These are phyloP conservation scores for Pyrocoelia pectoralis DNA, from an alignment of 2,888 invertebrate genomes.

Conservation along the genomic window DNA sequence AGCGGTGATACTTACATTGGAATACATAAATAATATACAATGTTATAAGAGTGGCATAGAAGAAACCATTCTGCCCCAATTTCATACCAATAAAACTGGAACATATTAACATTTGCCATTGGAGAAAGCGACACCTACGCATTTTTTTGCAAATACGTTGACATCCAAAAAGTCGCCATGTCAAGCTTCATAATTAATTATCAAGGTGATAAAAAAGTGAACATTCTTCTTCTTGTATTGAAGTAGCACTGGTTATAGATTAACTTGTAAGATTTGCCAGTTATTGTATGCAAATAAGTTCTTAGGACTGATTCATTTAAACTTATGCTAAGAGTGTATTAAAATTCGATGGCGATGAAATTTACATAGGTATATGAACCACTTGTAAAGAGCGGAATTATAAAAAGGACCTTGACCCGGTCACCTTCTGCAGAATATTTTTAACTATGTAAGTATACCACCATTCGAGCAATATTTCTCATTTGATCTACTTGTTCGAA, in stretches of 20 bases:
- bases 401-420: constrained; percentile 34
- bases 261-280: neutral
- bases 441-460: neutral
- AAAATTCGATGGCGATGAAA: constrained; percentile 23
- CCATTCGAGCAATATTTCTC: neutral
- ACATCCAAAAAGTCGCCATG: too few relatives aligned
- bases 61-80: too few relatives aligned
- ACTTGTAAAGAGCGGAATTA: constrained; percentile 16
- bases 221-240: too few relatives aligned
- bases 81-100: too few relatives aligned
- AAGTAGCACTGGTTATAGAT: neutral
- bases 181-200: too few relatives aligned
- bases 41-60: too few relatives aligned
- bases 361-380: constrained; percentile 20
- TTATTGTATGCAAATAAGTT: neutral
- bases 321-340: neutral
- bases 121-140: too few relatives aligned
- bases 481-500: neutral
- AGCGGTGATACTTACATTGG: too few relatives aligned
- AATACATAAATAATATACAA: too few relatives aligned
- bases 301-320: neutral
- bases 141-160: too few relatives aligned
- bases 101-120: too few relatives aligned
- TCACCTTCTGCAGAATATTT: constrained; percentile 21
- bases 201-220: too few relatives aligned